A percentile compares a stretch with the other conserved stretches of the same genome.
These are phyloP conservation scores for Physella acuta DNA, from an alignment of 1,140 invertebrate genomes.

Conservation along the genomic window DNA sequence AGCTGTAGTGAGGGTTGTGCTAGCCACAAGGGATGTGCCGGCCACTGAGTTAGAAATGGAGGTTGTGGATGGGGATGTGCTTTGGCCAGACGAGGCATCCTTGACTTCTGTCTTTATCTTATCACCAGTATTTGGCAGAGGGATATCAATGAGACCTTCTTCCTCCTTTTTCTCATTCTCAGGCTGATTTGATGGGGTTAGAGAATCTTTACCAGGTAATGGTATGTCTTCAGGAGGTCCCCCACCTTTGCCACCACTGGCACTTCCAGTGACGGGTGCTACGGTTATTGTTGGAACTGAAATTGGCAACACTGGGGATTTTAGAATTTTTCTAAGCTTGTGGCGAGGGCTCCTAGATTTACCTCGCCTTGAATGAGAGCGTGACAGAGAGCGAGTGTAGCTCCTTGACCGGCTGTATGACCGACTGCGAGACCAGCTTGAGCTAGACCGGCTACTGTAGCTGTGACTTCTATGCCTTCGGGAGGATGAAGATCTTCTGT, in stretches of 20 bases:
- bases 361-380: conserved; percentile 17
- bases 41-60: neutral
- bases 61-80: conserved; percentile 5
- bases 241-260: conserved; percentile 3
- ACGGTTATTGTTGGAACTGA: conserved; percentile 23
- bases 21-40: neutral
- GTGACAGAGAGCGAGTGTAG: conserved; percentile 24
- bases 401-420: conserved; percentile 23
- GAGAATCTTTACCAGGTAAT: conserved; percentile 23
- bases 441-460: conserved; percentile 34
- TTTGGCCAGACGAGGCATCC: conserved; percentile 6
- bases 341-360: conserved; percentile 14
- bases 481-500: conserved; percentile 4
- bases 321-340: conserved; percentile 8
- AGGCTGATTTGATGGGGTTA: conserved; percentile 16
- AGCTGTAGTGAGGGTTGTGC: neutral
- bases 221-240: conserved; percentile 22
- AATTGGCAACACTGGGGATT: conserved; percentile 9
- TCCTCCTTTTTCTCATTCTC: conserved; percentile 23
- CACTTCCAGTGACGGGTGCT: conserved; percentile 18
- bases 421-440: conserved; percentile 28
- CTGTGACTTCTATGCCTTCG: conserved; percentile 33
- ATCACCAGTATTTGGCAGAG: conserved; percentile 24
- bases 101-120: conserved; percentile 2
- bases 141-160: conserved; percentile 25